Conservation (phyloP, 2,888 invertebrate species). For the Synanthedon vespiformis region DNA sequence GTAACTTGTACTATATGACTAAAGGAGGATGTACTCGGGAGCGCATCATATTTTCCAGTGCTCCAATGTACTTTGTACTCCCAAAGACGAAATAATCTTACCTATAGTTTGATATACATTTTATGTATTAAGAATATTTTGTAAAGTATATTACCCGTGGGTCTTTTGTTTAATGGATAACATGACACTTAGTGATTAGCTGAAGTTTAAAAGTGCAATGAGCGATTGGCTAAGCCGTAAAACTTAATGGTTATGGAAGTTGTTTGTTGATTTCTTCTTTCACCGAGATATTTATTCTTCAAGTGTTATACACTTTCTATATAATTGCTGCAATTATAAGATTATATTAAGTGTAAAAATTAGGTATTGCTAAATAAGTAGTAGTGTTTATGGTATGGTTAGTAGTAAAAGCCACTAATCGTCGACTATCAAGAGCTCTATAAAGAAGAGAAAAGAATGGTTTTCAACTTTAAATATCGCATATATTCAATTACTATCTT, state of each 20-base stretch:
- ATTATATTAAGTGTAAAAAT: constrained; percentile 7
- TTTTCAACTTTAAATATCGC: too few relatives aligned
- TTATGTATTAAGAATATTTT: constrained; percentile 32
- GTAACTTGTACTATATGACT: constrained; percentile 21
- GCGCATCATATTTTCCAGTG: constrained; percentile 32
- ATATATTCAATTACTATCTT: too few relatives aligned
- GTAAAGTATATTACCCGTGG: constrained; percentile 28
- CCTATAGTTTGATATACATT: constrained; percentile 17
- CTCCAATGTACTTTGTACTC: constrained; percentile 37
- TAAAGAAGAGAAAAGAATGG: too few relatives aligned
- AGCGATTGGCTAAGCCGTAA: constrained; percentile 58
- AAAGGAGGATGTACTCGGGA: constrained; percentile 27
- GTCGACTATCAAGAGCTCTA: too few relatives aligned
- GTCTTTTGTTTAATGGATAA: constrained; percentile 19
- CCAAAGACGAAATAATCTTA: constrained; percentile 29
- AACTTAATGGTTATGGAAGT: constrained; percentile 43
- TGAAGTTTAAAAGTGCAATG: constrained; percentile 52
- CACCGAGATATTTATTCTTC: constrained; percentile 44
- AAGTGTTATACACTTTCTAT: constrained; percentile 53
- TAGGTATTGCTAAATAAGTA: not conserved
- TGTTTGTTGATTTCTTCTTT: constrained; percentile 42
- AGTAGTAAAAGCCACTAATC: too few relatives aligned
- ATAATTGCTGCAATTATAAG: constrained; percentile 42
- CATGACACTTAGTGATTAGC: constrained; percentile 19
- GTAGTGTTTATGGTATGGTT: too few relatives aligned